Evolutionary conservation across 2,113 vertebrate genomes (phyloP).

Genomic region (Opisthocomus hoazin): DNA sequence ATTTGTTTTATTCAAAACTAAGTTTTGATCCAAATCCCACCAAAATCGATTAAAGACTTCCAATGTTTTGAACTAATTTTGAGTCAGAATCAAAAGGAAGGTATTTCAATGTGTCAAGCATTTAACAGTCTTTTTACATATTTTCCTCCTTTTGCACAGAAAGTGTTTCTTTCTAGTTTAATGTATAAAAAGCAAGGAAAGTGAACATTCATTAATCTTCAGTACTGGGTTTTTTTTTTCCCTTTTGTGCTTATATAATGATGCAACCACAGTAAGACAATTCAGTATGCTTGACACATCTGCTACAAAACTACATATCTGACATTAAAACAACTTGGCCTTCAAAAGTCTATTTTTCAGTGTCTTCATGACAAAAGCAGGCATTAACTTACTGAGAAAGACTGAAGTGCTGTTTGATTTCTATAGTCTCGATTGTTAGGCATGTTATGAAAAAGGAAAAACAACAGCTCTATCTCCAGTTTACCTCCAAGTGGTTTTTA

Average conservation of each 20-base stretch:
- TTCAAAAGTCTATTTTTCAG: background rate
- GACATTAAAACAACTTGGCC: background rate
- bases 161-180: background rate
- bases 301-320: background rate
- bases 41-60: background rate
- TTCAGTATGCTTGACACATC: background rate
- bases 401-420: background rate
- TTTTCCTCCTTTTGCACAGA: background rate
- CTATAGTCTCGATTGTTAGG: fast-evolving
- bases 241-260: background rate
- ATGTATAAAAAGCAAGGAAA: background rate
- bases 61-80: background rate
- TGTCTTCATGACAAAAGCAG: background rate
- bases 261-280: background rate
- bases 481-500: background rate
- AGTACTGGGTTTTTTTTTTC: background rate
- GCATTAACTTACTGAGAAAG: background rate
- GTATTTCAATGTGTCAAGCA: background rate
- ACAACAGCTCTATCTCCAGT: fast-evolving
- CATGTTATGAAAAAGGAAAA: background rate
- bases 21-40: background rate
- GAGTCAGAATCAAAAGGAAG: background rate
- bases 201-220: background rate
- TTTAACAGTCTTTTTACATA: background rate
- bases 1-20: background rate